phyloP scores from a whole-genome alignment of 2,888 invertebrate species.

The Agriopis aurantiaria region DNA sequence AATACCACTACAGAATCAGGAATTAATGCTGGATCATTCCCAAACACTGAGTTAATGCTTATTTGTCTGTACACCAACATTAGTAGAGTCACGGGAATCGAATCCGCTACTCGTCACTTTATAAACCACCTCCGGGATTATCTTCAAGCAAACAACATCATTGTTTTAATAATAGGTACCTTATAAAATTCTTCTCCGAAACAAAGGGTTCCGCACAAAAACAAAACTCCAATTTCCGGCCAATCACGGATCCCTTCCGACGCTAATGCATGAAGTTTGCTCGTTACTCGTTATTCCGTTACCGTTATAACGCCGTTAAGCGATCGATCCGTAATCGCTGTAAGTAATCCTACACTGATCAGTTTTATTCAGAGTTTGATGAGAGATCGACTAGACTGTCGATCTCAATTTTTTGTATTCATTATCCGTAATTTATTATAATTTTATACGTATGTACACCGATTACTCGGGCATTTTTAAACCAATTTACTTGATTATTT shows the following conservation, averaged over 20 bases:
- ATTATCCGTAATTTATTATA: not conserved
- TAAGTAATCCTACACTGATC: constrained; percentile 14
- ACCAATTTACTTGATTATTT: too few species aligned
- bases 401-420: not conserved
- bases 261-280: constrained; percentile 24
- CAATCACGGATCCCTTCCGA: constrained; percentile 21
- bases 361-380: constrained; percentile 4
- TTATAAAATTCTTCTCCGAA: constrained; percentile 4
- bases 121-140: not conserved
- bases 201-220: constrained; percentile 17
- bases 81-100: not conserved
- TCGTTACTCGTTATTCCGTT: constrained; percentile 24
- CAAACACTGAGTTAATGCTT: too few species aligned
- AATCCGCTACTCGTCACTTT: not conserved
- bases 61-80: not conserved
- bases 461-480: too few species aligned
- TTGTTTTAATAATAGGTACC: not conserved
- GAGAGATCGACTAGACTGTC: too few species aligned
- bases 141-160: not conserved
- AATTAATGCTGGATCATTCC: too few species aligned
- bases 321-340: constrained; percentile 11
- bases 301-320: constrained; percentile 12
- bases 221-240: constrained; percentile 24
- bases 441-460: not conserved
- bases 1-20: too few species aligned